Base-by-base conservation (phyloP, 2,888 invertebrate species). In the Parapristionchus giblindavisi region DNA sequence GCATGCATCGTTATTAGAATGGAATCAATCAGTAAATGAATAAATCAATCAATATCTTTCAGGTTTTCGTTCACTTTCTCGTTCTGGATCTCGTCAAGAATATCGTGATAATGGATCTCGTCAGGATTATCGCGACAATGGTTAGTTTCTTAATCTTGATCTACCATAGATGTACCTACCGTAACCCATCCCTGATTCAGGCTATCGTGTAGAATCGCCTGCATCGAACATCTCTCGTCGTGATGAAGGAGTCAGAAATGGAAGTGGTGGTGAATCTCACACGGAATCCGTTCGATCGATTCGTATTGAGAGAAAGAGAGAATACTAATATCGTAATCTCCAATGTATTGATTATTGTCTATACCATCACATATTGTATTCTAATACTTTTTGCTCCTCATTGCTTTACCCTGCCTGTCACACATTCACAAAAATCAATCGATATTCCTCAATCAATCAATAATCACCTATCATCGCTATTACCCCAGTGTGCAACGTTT, bases 191-290 rank as follows among this genome's bases (percentile, higher is more conserved):
- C 54, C 3, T 36, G 21, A 24, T 75, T 56, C 77, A 79, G 81
- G 80, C 61, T 83, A 83, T 73, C 83, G 83, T 43, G 83, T 83
- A 21, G 83, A 83, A 11, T 83, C 83, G 5, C 83, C 83, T 43
- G 78, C 79, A n/a, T 81, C 81, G 51, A 79, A 80, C 29, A 80
- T 79, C 56, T 80, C 80, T 68, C 81, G 80, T 48, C 79, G 81
- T 48, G 78, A 79, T 38, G 80, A 81, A 40, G 78, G 78, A 29
- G 78, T 2, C 73, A 48, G 34, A 34, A 24, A 11, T 1, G 43
- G 56, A 21, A 43, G 78, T 54, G 76, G 79, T 61, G 77, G 79
- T 8, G 83, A 82, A 72, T 80, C 80, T 48, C 81, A 82, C 38
- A 78, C 83, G 24, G 80, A 80, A 54, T 75, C 75, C 63, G 77